Conservation (phyloP, 2,797 vertebrate genomes). For the Phrynocephalus forsythii region DNA sequence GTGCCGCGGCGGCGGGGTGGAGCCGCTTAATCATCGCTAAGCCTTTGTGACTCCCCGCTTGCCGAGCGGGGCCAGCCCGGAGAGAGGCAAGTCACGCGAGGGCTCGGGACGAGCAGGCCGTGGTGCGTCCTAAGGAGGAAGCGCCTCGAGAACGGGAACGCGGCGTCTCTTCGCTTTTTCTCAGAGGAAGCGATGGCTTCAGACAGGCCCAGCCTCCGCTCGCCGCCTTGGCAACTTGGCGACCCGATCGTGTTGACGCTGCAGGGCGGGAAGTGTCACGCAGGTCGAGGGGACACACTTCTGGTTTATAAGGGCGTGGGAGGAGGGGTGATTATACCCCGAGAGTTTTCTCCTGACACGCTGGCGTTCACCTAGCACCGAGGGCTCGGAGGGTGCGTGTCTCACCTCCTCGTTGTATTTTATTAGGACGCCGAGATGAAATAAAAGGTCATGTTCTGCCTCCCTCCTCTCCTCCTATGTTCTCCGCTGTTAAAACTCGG, state of each 20-base stretch:
- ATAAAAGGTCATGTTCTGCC: no score
- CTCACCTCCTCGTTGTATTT: no score
- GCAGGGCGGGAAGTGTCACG: no score
- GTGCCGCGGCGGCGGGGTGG: conserved; percentile 54
- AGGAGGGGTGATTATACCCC: no score
- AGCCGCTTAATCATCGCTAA: background rate
- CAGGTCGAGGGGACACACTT: no score
- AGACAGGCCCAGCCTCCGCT: background rate
- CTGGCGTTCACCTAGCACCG: no score
- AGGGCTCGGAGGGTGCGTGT: no score
- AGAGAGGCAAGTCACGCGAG: conserved; percentile 61
- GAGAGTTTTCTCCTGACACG: no score
- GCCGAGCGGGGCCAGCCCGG: conserved; percentile 1
- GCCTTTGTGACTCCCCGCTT: conserved; percentile 36
- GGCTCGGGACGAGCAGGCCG: conserved; percentile 9
- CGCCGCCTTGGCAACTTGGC: background rate
- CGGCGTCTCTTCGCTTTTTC: background rate
- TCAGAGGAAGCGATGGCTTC: background rate
- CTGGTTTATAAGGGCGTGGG: no score
- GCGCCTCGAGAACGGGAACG: conserved; percentile 1
- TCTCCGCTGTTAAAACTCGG: background rate
- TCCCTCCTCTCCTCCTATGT: no score
- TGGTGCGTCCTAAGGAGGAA: conserved; percentile 3
- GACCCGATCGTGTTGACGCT: no score
- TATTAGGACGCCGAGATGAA: no score